Conservation (phyloP, 1,140 invertebrate species). For the Xylocopa sonorina region DNA sequence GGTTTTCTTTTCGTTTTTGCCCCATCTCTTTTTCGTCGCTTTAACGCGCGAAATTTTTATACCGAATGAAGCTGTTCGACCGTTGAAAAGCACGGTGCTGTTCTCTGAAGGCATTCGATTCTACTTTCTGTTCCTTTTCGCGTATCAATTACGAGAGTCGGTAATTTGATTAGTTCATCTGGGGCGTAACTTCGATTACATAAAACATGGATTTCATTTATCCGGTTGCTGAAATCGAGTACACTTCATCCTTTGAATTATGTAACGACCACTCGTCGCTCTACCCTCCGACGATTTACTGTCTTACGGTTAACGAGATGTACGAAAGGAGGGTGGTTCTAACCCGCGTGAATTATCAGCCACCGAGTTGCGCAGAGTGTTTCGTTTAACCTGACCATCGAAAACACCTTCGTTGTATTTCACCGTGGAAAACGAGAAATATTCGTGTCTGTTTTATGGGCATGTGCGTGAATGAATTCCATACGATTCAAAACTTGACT, state of each 20-base stretch:
- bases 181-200: neutral
- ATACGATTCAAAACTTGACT: neutral
- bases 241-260: neutral
- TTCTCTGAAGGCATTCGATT: too few relatives aligned
- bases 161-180: constrained; percentile 15
- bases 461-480: neutral
- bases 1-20: neutral
- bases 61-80: too few relatives aligned
- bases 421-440: neutral
- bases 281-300: neutral
- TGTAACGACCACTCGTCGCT: neutral
- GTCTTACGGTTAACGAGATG: neutral
- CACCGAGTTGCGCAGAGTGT: neutral
- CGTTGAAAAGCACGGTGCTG: too few relatives aligned
- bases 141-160: neutral
- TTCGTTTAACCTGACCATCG: neutral
- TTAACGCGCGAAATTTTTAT: neutral
- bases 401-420: neutral
- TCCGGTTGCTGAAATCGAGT: neutral
- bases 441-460: neutral
- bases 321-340: neutral
- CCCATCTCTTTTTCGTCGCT: neutral
- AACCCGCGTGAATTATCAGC: neutral
- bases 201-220: constrained; percentile 23
- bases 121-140: neutral